These are phyloP conservation scores for Nothoprocta perdicaria DNA, from an alignment of 2,113 vertebrate species.

Conservation along the genomic window DNA sequence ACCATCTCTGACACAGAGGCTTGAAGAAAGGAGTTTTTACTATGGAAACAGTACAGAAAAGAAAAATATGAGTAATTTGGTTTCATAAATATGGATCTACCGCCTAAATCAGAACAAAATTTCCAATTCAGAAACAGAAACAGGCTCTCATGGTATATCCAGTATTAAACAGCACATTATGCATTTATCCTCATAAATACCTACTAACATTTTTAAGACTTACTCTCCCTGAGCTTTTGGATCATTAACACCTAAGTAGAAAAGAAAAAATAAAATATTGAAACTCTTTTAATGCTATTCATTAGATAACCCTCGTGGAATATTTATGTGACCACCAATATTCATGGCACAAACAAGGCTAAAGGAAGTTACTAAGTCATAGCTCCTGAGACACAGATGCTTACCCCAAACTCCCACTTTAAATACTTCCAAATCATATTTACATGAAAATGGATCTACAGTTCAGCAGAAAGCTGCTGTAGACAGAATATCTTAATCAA, in stretches of 20 bases:
- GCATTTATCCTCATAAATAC: not conserved
- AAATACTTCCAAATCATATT: not conserved
- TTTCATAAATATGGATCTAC: not conserved
- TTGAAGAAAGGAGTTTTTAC: not conserved
- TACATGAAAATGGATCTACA: not conserved
- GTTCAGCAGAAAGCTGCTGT: not conserved
- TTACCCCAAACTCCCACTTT: not conserved
- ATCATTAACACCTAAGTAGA: not conserved
- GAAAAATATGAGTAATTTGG: not conserved
- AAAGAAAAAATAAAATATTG: not conserved
- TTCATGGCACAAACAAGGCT: not conserved
- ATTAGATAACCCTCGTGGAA: not conserved
- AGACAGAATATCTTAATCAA: not conserved
- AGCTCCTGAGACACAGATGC: not conserved
- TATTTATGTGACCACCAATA: not conserved
- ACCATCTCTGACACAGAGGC: not conserved
- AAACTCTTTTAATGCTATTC: not conserved
- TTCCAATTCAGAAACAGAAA: not conserved
- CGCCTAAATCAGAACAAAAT: not conserved
- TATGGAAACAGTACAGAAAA: not conserved
- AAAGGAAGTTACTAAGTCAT: not conserved
- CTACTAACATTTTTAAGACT: not conserved
- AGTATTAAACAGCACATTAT: not conserved
- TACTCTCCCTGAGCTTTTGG: not conserved
- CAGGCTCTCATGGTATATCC: not conserved